A percentile compares a stretch with the other conserved stretches of the same genome.
phyloP scores from a whole-genome alignment of 2,888 invertebrate genomes.

The Apeira syringaria region DNA sequence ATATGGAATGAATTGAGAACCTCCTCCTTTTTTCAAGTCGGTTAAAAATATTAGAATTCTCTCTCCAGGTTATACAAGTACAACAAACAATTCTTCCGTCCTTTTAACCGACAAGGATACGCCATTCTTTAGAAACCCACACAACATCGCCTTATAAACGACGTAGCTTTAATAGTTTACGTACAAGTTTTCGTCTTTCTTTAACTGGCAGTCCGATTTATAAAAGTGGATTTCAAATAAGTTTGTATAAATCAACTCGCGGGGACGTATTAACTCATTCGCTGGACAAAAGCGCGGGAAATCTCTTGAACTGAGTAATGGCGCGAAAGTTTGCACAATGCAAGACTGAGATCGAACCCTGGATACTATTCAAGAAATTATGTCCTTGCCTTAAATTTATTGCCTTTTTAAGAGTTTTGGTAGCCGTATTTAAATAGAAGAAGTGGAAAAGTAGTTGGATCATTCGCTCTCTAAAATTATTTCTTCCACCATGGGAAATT shows the following conservation, averaged over 20 bases:
- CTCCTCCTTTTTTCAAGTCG: too few relatives aligned
- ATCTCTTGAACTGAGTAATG: conserved; percentile 23
- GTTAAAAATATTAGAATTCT: too few relatives aligned
- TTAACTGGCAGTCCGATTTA: background rate
- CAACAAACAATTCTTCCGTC: conserved; percentile 15
- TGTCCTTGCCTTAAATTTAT: conserved; percentile 13
- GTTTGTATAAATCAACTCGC: conserved; percentile 26
- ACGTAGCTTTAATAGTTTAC: background rate
- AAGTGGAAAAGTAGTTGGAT: too few relatives aligned
- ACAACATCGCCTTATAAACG: conserved; percentile 9
- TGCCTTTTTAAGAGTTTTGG: conserved; percentile 1
- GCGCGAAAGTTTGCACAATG: conserved; percentile 25
- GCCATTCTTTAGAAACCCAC: conserved; percentile 14
- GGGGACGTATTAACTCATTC: conserved; percentile 26
- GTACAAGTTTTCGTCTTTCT: background rate
- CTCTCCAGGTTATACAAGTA: too few relatives aligned
- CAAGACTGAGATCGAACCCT: conserved; percentile 17
- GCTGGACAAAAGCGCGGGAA: conserved; percentile 22
- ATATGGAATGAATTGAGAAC: too few relatives aligned
- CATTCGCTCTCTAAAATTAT: too few relatives aligned
- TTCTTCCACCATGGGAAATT: too few relatives aligned
- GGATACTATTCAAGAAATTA: conserved; percentile 18
- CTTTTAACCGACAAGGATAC: conserved; percentile 13
- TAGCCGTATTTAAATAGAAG: background rate
- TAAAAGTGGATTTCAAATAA: conserved; percentile 9